Evolutionary conservation across 2,113 vertebrate genomes (phyloP).

Genomic region (Epinephelus cyanopodus): DNA sequence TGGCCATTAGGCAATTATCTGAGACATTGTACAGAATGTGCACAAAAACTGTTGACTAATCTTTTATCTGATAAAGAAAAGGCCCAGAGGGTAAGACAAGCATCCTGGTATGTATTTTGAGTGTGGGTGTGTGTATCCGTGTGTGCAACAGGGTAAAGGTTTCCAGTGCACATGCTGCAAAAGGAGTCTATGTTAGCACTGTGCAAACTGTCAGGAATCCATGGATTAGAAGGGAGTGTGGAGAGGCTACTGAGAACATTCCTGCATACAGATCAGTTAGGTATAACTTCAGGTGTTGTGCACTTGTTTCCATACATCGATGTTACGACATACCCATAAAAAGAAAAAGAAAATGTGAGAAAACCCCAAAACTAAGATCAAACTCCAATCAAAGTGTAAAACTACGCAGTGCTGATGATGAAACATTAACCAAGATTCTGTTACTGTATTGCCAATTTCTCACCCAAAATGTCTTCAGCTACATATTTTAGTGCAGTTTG

Average conservation of each 20-base stretch:
- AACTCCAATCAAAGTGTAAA: no score
- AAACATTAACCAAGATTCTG: no score
- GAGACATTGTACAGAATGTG: constrained; percentile 42
- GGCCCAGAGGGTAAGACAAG: constrained; percentile 5
- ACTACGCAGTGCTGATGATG: no score
- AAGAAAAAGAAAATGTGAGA: neutral
- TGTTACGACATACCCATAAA: no score
- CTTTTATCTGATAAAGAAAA: constrained; percentile 54
- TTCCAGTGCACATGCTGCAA: no score
- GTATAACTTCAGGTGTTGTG: neutral
- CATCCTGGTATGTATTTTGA: neutral
- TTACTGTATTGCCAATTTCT: no score
- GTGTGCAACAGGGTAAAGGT: neutral
- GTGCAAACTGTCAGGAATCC: neutral
- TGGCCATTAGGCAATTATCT: constrained; percentile 42
- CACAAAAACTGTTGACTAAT: constrained; percentile 62
- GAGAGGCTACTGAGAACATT: neutral
- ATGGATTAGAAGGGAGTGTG: neutral
- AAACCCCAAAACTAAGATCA: neutral
- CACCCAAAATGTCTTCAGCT: no score
- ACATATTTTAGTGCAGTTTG: no score
- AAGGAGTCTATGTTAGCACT: neutral
- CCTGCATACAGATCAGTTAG: neutral
- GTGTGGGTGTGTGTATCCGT: neutral
- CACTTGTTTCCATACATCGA: neutral